A percentile compares a stretch with the other conserved stretches of the same genome.
Conservation (phyloP, 2,797 vertebrate genomes). For the Molossus molossus region DNA sequence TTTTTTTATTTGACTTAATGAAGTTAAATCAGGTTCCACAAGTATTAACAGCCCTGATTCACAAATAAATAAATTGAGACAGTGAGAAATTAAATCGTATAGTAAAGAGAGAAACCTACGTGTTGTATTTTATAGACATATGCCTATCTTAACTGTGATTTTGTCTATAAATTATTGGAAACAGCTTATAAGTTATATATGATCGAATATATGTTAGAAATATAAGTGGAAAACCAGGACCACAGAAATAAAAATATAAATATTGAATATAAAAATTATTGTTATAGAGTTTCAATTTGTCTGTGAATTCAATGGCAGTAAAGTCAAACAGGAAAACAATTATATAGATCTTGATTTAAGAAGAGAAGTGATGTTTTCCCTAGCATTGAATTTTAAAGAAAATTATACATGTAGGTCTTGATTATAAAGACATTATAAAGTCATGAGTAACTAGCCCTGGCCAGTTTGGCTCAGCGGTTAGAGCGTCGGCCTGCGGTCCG, state of each 20-base stretch:
- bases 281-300: conserved; percentile 28
- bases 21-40: background rate
- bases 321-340: background rate
- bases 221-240: conserved; percentile 2
- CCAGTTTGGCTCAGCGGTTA: too few relatives aligned
- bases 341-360: background rate
- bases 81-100: background rate
- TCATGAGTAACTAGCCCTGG: background rate
- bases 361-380: background rate
- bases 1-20: background rate
- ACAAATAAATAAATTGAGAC: background rate
- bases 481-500: too few relatives aligned
- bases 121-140: background rate
- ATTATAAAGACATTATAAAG: background rate
- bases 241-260: conserved; percentile 23
- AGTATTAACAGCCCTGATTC: background rate
- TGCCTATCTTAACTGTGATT: background rate
- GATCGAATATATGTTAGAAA: background rate
- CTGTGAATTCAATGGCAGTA: background rate
- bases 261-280: background rate
- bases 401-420: background rate
- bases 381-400: background rate
- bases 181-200: background rate
- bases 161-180: background rate
- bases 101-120: background rate